Conservation (phyloP, 2,888 invertebrate genomes). For the Cartodere bifasciata region DNA sequence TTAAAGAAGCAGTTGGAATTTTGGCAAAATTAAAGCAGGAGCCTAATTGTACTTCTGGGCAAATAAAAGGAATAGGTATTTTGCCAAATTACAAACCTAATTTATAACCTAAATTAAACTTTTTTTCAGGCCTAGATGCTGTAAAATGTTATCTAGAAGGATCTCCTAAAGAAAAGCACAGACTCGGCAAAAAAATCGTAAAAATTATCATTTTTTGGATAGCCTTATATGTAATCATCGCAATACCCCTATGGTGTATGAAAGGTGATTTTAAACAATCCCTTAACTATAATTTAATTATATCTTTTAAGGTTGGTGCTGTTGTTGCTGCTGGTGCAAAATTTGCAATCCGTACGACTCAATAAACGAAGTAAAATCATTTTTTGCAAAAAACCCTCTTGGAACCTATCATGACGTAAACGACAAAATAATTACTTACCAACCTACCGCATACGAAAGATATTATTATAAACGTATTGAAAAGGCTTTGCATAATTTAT, state of each 20-base stretch:
- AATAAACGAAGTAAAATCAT: conserved; percentile 43
- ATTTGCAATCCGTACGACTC: conserved; percentile 42
- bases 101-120: background rate
- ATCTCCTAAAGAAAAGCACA: conserved; percentile 7
- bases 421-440: conserved; percentile 35
- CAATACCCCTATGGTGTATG: conserved; percentile 39
- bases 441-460: conserved; percentile 42
- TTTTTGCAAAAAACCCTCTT: conserved; percentile 42
- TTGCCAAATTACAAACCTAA: conserved; percentile 5
- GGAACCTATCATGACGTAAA: conserved; percentile 36
- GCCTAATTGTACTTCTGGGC: conserved; percentile 37
- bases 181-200: conserved; percentile 24
- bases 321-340: conserved; percentile 42
- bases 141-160: background rate
- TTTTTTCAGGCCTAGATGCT: conserved; percentile 4
- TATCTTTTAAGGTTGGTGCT: conserved; percentile 46
- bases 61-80: conserved; percentile 34
- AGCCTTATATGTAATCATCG: conserved; percentile 34
- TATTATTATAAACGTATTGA: conserved; percentile 44
- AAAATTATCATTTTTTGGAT: conserved; percentile 34
- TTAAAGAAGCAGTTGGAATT: conserved; percentile 29
- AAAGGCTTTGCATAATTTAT: conserved; percentile 42
- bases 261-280: conserved; percentile 28
- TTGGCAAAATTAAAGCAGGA: conserved; percentile 28
- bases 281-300: background rate